phyloP scores from a whole-genome alignment of 2,113 vertebrate species.

The Puntigrus tetrazona region DNA sequence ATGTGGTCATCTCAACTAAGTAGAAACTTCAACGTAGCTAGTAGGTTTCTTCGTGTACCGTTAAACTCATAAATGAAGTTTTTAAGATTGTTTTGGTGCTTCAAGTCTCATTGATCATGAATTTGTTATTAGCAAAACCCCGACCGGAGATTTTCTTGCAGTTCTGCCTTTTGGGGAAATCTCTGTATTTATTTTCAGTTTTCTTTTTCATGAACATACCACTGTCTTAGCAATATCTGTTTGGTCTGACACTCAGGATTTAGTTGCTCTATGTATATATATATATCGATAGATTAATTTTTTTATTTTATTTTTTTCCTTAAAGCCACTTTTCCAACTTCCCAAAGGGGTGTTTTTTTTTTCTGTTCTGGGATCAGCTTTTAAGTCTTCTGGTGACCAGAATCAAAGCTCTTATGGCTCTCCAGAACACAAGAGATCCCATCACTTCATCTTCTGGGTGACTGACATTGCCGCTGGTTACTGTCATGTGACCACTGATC shows the following conservation, averaged over 20 bases:
- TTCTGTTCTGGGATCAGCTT: background rate
- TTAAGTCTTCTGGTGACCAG: background rate
- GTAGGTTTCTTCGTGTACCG: background rate
- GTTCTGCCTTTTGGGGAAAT: background rate
- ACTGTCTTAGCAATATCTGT: background rate
- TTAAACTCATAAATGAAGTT: background rate
- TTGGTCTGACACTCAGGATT: background rate
- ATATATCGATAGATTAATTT: background rate
- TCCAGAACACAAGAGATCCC: slow-evolving; percentile 3
- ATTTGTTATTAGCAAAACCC: background rate
- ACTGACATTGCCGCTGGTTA: slow-evolving; percentile 90
- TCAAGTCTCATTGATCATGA: background rate
- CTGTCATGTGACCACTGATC: slow-evolving; percentile 82
- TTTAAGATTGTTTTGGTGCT: background rate
- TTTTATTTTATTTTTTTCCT: fast-evolving
- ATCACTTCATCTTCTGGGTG: slow-evolving; percentile 74
- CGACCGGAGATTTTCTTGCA: fast-evolving
- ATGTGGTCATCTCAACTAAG: background rate
- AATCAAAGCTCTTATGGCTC: background rate
- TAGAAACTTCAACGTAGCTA: background rate
- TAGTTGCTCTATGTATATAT: background rate
- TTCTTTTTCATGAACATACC: background rate
- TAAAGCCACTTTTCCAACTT: background rate
- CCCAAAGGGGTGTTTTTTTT: background rate
- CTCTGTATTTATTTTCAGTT: background rate